Percentiles rank a stretch among this genome's conserved stretches.
Evolutionary conservation across 2,888 invertebrate genomes (phyloP).

Genomic region (Euclidia mi): DNA sequence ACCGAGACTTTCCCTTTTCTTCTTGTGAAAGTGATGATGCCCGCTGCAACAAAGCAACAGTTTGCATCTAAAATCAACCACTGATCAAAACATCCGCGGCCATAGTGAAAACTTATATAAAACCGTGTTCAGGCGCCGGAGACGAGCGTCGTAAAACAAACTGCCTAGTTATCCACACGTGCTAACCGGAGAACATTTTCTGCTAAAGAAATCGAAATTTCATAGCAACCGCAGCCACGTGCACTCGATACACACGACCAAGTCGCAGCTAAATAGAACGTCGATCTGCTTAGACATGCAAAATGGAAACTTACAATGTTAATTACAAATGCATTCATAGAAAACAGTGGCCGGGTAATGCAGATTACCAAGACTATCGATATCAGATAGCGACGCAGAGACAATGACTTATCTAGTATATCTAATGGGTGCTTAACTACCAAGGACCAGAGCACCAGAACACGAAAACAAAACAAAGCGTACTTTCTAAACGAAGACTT

Average conservation of each 20-base stretch:
- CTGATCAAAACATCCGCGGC: conserved; percentile 60
- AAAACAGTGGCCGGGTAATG: conserved; percentile 59
- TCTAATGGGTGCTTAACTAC: conserved; percentile 64
- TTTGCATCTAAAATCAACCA: conserved; percentile 77
- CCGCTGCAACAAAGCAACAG: conserved; percentile 79
- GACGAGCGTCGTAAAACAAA: conserved; percentile 20
- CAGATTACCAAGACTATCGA: conserved; percentile 61
- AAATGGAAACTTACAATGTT: conserved; percentile 74
- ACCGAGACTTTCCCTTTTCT: conserved; percentile 86
- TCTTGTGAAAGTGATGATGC: conserved; percentile 89
- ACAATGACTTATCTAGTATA: conserved; percentile 55
- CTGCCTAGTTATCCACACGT: conserved; percentile 31
- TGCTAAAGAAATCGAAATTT: conserved; percentile 65
- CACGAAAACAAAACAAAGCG: conserved; percentile 79
- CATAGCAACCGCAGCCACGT: conserved; percentile 62
- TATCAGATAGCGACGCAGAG: conserved; percentile 42
- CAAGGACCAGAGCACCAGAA: conserved; percentile 69
- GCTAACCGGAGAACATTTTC: conserved; percentile 45
- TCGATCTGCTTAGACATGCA: conserved; percentile 73
- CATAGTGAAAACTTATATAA: conserved; percentile 48
- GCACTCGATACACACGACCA: conserved; percentile 61
- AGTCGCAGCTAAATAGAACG: conserved; percentile 69
- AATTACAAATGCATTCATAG: conserved; percentile 74
- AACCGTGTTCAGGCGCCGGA: conserved; percentile 28
- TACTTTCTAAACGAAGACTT: conserved; percentile 83